These are phyloP conservation scores for Poeciliopsis infans DNA, from an alignment of 2,797 vertebrate species.

Conservation along the genomic window DNA sequence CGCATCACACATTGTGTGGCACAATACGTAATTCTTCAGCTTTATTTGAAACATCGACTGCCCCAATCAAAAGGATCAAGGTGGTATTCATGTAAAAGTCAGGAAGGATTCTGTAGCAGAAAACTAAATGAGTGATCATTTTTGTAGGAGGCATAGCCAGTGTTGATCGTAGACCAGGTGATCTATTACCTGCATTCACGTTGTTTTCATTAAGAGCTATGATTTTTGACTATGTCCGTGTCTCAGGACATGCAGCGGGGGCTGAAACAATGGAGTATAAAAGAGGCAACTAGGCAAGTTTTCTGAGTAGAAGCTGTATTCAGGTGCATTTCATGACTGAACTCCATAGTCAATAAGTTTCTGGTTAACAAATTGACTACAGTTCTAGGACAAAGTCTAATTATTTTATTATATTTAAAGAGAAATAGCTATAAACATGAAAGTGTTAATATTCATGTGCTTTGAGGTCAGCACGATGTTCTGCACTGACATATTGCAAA, in stretches of 20 bases:
- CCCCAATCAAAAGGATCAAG: not conserved
- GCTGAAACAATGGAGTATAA: not conserved
- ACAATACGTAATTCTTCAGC: not conserved
- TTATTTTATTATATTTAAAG: not conserved
- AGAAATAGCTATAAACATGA: not conserved
- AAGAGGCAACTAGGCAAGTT: not conserved
- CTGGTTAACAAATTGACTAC: not conserved
- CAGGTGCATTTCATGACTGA: not conserved
- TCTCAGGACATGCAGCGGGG: not conserved
- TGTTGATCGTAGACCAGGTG: not conserved
- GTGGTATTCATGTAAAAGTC: not conserved
- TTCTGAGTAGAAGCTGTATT: not conserved
- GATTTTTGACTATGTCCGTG: not conserved
- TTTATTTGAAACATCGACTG: not conserved
- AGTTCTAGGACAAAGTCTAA: not conserved
- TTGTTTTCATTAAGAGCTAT: not conserved
- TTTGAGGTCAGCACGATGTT: not conserved
- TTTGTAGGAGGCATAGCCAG: not conserved
- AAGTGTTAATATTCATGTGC: not conserved
- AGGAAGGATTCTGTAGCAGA: not conserved
- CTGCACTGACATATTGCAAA: not conserved
- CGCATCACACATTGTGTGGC: not conserved
- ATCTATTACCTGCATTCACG: not conserved
- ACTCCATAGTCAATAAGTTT: not conserved
- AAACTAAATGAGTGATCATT: not conserved